Base-by-base conservation (phyloP, 2,113 vertebrate species). In the Propithecus coquereli region DNA sequence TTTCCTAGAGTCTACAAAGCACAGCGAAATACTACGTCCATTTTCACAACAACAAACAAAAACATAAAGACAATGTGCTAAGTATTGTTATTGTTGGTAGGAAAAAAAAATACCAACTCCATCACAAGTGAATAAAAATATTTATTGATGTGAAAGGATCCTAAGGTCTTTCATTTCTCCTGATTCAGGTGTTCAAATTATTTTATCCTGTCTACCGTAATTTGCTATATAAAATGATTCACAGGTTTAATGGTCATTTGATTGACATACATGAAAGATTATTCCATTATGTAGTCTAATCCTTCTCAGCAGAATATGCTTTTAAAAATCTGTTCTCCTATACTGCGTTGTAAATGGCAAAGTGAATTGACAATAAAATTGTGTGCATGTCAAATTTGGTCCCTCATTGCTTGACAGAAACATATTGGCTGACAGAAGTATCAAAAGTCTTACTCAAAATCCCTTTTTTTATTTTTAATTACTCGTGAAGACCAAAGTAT, bases 381-480 rank as follows among this genome's bases (percentile, higher is more conserved):
- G 97, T 74, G 63, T 88, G 66, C 86, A 95, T 96, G 45, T 84
- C 88, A 92, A 92, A 90, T 82, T 89, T 97, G 61, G 73, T 65
- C 94, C 65, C 43, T 96, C 57, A 50, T 94, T 73, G 66, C 92
- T 97, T 94, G 50, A 94, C 95, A 98, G 83, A 71, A 97, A 87
- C 76, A 96, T 92, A 97, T 85, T 96, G 94, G 88, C 79, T 97
- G 96, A 98, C 91, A 97, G 70, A 94, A 91, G 4, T 95, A 98
- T 97, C 76, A 97, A 97, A 98, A 97, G 18, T 68, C 73, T 96
- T 87, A 97, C 90, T 98, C 96, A 85, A 91, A 98, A 96, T 97
- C 81, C 50, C 66, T 86, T 98, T 98, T 98, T 96, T 96, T 87
- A 96, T 83, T 95, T 98, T 98, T 98, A 98, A 98, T 98, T 98